These are phyloP conservation scores for Automeris io DNA, from an alignment of 2,888 invertebrate genomes.

Conservation along the genomic window DNA sequence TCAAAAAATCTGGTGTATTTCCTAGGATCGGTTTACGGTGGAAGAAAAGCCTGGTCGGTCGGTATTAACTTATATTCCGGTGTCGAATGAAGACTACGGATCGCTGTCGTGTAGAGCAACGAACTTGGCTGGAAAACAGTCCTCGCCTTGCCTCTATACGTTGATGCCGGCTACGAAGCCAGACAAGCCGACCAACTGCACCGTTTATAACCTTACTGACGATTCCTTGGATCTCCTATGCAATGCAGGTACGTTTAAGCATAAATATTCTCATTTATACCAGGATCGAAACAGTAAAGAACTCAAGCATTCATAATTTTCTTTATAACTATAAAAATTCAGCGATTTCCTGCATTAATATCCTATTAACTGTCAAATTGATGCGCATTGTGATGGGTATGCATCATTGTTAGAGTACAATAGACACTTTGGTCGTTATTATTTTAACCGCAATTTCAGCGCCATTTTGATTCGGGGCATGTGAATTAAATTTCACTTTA, in stretches of 20 bases:
- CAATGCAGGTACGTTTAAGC: conserved; percentile 57
- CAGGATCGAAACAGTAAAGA: too few relatives aligned
- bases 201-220: conserved; percentile 86
- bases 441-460: too few relatives aligned
- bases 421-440: too few relatives aligned
- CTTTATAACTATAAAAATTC: too few relatives aligned
- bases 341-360: too few relatives aligned
- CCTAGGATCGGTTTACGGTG: conserved; percentile 75
- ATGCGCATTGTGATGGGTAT: too few relatives aligned
- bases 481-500: too few relatives aligned
- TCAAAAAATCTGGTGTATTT: not conserved
- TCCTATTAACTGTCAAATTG: too few relatives aligned
- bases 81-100: conserved; percentile 88
- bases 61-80: conserved; percentile 86
- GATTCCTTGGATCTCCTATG: conserved; percentile 86
- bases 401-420: too few relatives aligned
- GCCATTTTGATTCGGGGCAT: too few relatives aligned
- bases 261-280: too few relatives aligned
- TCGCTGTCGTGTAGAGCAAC: conserved; percentile 85
- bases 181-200: conserved; percentile 87
- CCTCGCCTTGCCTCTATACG: conserved; percentile 84
- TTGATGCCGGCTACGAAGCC: conserved; percentile 87
- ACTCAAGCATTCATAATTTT: too few relatives aligned
- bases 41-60: conserved; percentile 75
- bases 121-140: conserved; percentile 84